Evolutionary conservation across 2,113 vertebrate genomes (phyloP).

Genomic region (Amphilophus citrinellus): DNA sequence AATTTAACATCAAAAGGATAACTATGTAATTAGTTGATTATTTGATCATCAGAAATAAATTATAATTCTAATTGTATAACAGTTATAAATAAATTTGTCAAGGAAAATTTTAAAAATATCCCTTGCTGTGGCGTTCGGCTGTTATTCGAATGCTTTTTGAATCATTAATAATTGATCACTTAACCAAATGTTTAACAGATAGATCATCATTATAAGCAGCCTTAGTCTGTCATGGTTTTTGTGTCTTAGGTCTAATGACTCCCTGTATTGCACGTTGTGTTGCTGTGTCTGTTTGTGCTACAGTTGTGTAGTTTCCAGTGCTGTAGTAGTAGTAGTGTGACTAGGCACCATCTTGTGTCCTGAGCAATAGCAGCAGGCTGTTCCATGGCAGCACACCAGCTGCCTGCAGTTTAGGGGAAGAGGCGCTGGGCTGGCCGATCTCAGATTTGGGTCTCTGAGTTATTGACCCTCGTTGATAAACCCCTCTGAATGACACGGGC

Average conservation of each 20-base stretch:
- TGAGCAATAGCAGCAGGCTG: conserved; percentile 58
- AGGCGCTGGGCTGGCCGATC: conserved; percentile 34
- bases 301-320: background rate
- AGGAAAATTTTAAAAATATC: fast-evolving
- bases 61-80: background rate
- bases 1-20: too few species aligned
- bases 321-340: conserved; percentile 15
- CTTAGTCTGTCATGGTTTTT: fast-evolving
- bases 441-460: conserved; percentile 77
- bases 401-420: conserved; percentile 36
- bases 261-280: background rate
- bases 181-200: background rate
- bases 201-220: background rate
- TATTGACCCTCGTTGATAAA: conserved; percentile 83
- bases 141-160: background rate
- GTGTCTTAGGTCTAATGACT: background rate
- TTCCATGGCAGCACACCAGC: conserved; percentile 57
- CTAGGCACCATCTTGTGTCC: conserved; percentile 74
- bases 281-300: background rate
- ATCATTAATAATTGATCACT: background rate
- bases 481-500: conserved; percentile 77
- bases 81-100: background rate
- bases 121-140: background rate
- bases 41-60: background rate
- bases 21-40: background rate